Base-by-base conservation (phyloP, 2,113 vertebrate species). In the Megalops atlanticus region DNA sequence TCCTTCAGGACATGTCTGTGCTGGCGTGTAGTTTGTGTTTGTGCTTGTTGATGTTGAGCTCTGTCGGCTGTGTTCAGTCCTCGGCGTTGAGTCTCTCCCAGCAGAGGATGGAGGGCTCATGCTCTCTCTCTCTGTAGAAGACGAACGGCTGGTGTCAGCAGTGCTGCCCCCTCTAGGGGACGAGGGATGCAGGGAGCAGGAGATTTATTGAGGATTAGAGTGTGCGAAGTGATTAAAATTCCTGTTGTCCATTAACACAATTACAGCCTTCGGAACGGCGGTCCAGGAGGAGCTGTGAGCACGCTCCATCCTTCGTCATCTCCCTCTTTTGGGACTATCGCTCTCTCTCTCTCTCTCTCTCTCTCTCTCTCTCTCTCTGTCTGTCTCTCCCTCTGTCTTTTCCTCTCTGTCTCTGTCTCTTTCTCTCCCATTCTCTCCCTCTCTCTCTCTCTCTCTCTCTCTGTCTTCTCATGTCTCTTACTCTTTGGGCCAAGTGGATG, bases 181-280 rank as follows among this genome's bases (percentile, higher is more conserved):
- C 78, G 85, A 89, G 72, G 76, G 73, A 80, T 68, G 80, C 83
- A 80, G 80, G 77, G 58, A 80, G 74, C 83, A 49, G 21, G 73
- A 85, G 87, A 90, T 83, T 68, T 78, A 89, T 85, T 69, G 64
- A 74, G 82, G 86, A 85, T 84, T 87, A 74, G 47, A 45, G 83
- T 83, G 85, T 70, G 74, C 74, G 79, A 80, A 77, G 86, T 92
- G 89, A 91, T 90, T 92, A 89, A 90, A 91, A 86, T 78, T 76
- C 58, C 76, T 78, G 76, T 52, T 27, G 64, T 78, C 74, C 69
- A 78, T 82, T 82, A 78, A 73, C 24, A 69, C 81, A 78, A 68
- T 72, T 69, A 35, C 31, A 45, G 75, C 12, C 68, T 39, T 33
- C 27, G 31, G 24, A 52, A 58, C 14, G 45, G 70, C 58, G 47